Percentiles rank a stretch among this genome's conserved stretches.
Evolutionary conservation across 2,113 vertebrate species (phyloP).

Genomic region (Uria aalge): DNA sequence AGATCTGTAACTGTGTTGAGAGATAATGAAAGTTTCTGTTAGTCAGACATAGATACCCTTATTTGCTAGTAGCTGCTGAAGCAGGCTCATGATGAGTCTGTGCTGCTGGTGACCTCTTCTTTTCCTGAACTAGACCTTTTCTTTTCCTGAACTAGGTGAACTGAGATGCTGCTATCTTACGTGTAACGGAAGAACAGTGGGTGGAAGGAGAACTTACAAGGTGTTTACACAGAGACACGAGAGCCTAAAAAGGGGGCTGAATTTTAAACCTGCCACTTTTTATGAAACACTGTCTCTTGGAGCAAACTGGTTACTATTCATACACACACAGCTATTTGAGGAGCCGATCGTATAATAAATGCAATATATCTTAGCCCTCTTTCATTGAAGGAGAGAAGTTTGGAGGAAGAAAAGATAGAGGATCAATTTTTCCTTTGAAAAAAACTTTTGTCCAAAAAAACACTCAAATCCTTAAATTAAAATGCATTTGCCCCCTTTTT

Average conservation of each 20-base stretch:
- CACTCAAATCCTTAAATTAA: not conserved
- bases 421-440: not conserved
- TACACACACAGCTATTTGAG: not conserved
- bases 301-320: not conserved
- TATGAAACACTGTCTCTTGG: not conserved
- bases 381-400: not conserved
- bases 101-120: not conserved
- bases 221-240: not conserved
- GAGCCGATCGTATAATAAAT: not conserved
- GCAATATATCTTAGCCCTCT: not conserved
- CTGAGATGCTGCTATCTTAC: not conserved
- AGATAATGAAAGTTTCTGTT: not conserved
- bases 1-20: not conserved
- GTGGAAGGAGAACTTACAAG: not conserved
- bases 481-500: not conserved
- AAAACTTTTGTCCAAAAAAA: not conserved
- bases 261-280: not conserved
- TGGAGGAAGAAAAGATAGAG: not conserved
- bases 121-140: not conserved
- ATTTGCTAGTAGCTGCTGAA: not conserved
- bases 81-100: not conserved
- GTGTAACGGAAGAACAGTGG: not conserved
- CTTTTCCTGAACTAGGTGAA: not conserved
- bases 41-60: not conserved
- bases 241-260: not conserved